These are phyloP conservation scores for Danio tinwini DNA, from an alignment of 2,797 vertebrate species.

Conservation along the genomic window DNA sequence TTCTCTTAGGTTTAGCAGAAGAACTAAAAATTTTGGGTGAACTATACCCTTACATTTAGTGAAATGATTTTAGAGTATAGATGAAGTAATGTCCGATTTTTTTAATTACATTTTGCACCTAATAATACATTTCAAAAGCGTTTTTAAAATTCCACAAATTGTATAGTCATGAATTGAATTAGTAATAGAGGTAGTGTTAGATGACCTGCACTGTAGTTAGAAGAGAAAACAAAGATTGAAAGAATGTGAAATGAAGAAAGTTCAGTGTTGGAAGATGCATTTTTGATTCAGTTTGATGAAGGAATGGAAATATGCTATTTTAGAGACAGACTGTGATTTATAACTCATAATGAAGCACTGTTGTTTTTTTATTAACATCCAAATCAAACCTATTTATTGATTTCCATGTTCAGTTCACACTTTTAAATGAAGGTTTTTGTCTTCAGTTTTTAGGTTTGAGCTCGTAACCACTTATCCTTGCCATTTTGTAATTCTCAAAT, in stretches of 20 bases:
- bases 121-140: background rate
- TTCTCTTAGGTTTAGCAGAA: no score
- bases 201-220: background rate
- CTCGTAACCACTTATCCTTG: background rate
- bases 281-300: slow-evolving; percentile 22
- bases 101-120: background rate
- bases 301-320: slow-evolving; percentile 2
- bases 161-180: background rate
- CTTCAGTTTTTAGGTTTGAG: background rate
- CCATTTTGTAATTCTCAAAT: background rate
- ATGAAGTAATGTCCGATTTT: background rate
- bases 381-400: slow-evolving; percentile 19
- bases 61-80: background rate
- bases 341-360: background rate
- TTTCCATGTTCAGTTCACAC: background rate
- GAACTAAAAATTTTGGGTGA: no score
- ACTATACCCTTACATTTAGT: background rate
- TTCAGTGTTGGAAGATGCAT: background rate
- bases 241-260: background rate
- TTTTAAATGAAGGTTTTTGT: background rate
- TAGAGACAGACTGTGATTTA: slow-evolving; percentile 24
- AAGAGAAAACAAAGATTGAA: background rate
- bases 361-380: background rate
- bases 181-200: slow-evolving; percentile 9
- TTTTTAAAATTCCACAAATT: background rate